These are phyloP conservation scores for Henricia sp. DNA, from an alignment of 53 echinoderm and acorn worm species.

Conservation along the genomic window DNA sequence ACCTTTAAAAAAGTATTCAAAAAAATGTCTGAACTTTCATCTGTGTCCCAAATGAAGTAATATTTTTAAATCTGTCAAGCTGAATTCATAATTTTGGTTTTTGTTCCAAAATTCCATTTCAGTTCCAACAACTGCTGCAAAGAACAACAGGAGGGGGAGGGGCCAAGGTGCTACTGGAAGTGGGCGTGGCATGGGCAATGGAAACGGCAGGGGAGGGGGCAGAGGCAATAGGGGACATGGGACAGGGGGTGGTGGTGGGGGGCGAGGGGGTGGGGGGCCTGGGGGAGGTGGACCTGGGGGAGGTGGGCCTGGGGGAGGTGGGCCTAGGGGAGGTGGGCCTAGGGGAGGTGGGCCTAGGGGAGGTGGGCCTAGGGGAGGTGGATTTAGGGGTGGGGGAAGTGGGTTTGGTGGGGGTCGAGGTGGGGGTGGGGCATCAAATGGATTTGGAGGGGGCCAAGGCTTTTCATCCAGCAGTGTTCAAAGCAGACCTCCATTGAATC, in stretches of 20 bases:
- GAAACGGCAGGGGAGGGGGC: conserved; percentile 37
- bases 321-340: conserved; percentile 43
- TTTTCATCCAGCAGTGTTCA: conserved; percentile 14
- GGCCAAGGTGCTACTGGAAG: conserved; percentile 13
- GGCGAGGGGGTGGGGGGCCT: conserved; percentile 17
- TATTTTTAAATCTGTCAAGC: no score
- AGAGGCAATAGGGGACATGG: conserved; percentile 31
- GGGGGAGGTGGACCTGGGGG: conserved; percentile 50
- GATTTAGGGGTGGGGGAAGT: not conserved
- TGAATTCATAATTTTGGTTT: not conserved
- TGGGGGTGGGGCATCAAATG: not conserved
- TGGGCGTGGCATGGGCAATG: not conserved
- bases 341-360: no score
- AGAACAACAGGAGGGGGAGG: conserved; percentile 34
- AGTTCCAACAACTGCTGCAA: conserved; percentile 47
- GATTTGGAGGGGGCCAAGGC: conserved; percentile 3
- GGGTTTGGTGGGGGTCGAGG: not conserved
- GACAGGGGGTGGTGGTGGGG: conserved; percentile 27
- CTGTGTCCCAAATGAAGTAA: no score
- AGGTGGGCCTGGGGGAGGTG: conserved; percentile 11
- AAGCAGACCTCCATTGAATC: conserved; percentile 34
- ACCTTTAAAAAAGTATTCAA: no score
- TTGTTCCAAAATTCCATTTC: not conserved
- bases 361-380: not conserved
- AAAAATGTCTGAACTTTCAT: no score